Evolutionary conservation across 2,797 vertebrate genomes (phyloP), one percentile per base, ranked within the genome.

Genomic region (Halcyon leucocephala): DNA sequence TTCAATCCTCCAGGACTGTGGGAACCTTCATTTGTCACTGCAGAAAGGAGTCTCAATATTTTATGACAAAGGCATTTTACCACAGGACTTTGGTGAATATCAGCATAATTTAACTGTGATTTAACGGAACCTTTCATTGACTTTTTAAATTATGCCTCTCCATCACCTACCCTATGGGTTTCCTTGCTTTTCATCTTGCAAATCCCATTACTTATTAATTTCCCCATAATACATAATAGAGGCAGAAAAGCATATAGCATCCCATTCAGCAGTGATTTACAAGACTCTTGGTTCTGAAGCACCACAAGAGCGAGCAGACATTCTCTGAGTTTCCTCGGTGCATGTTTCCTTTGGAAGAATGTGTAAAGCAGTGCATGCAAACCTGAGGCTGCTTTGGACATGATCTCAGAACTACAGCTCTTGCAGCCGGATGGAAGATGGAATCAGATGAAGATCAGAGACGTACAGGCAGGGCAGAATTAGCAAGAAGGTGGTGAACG

Each of bases 201-300:
- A 96, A 92, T 94, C 95, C 97, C 94, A 97, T 98, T 97, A 97
- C 95, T 98, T 98, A 98, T 97, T 98, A 97, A 98, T 97, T 96
- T 82, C 82, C 55, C 82, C 80, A 55, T 97, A 96, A 97, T 97
- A 92, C 96, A 89, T 94, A 96, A 96, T 83, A 28, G 94, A 97
- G 95, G 95, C 92, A 95, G 93, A 90, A 94, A 94, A 89, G 86
- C 91, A 93, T 87, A 96, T 58, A 96, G 94, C 96, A 92, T 93
- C 94, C 78, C 89, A 79, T 96, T 97, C 93, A 91, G 83, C 51
- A 11, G 16, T 98, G 97, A 97, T 97, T 98, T 98, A 98, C 95
- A 93, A 96, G 95, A 84, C 88, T 91, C 67, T 93, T 81, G 82
- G 83, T 96, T 97, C 82, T 35, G 83, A 94, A 94, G 90, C 95